A percentile compares a stretch with the other conserved stretches of the same genome.
These are phyloP conservation scores for Drosophila bocqueti DNA, from an alignment of 1,140 invertebrate species.

Conservation along the genomic window DNA sequence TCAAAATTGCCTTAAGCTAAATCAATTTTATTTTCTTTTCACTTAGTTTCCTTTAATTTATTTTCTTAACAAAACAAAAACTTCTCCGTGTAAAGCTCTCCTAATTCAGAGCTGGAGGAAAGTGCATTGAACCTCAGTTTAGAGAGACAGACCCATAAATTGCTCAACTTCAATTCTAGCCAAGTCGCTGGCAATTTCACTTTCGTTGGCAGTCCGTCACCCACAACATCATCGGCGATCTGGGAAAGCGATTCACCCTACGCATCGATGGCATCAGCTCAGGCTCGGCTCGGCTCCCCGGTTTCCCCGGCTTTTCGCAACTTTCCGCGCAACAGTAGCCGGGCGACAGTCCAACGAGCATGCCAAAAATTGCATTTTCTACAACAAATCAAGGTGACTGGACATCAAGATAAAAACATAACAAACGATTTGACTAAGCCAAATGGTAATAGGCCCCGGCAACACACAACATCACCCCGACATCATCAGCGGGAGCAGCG, in stretches of 20 bases:
- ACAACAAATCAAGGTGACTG: constrained; percentile 84
- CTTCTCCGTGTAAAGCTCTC: neutral
- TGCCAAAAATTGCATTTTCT: constrained; percentile 83
- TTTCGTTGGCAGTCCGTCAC: constrained; percentile 69
- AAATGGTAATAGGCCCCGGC: constrained; percentile 76
- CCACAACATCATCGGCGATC: constrained; percentile 36
- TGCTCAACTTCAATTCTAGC: constrained; percentile 71
- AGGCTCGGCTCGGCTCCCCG: neutral
- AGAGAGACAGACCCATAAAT: constrained; percentile 66
- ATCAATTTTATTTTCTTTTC: neutral
- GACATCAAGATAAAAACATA: constrained; percentile 84
- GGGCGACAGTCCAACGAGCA: constrained; percentile 50
- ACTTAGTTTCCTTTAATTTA: neutral
- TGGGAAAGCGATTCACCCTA: constrained; percentile 72
- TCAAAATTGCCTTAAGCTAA: neutral
- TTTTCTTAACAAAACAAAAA: neutral
- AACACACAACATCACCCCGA: constrained; percentile 49
- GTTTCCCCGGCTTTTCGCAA: constrained; percentile 8
- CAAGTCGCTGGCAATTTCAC: constrained; percentile 51
- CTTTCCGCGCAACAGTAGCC: constrained; percentile 48
- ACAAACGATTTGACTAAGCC: constrained; percentile 83
- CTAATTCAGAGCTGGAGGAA: neutral
- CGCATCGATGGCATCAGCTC: constrained; percentile 46
- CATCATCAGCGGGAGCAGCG: constrained; percentile 45
- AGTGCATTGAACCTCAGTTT: constrained; percentile 56